phyloP scores from a whole-genome alignment of 2,888 invertebrate species.

The Ommatoiulus sabulosus region DNA sequence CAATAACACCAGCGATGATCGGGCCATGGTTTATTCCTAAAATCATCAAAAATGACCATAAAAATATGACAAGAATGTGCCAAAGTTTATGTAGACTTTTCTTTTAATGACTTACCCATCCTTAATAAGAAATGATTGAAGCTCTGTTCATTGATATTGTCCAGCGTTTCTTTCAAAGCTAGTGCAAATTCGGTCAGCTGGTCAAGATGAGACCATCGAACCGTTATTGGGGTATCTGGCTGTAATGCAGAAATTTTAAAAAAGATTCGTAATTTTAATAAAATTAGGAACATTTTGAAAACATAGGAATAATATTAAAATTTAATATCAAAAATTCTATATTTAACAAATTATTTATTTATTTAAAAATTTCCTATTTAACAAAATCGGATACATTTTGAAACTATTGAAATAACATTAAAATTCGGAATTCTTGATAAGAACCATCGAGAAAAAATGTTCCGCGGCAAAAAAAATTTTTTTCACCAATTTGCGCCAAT shows the following conservation, averaged over 20 bases:
- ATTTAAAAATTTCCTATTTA: too few species aligned
- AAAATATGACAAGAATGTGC: not conserved
- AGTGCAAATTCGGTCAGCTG: conserved; percentile 90
- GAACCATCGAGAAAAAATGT: too few species aligned
- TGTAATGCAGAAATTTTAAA: not conserved
- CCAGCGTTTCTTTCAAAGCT: conserved; percentile 88
- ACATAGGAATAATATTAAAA: too few species aligned
- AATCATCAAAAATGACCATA: conserved; percentile 36
- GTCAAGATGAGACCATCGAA: conserved; percentile 86
- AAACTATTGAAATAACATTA: too few species aligned
- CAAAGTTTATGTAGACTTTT: not conserved
- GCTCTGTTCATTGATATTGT: conserved; percentile 92
- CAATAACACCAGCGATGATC: conserved; percentile 95
- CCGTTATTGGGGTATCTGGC: conserved; percentile 78
- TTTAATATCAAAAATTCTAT: too few species aligned
- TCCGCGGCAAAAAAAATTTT: too few species aligned
- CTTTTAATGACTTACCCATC: conserved; percentile 73
- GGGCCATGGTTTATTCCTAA: conserved; percentile 92
- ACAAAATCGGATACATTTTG: too few species aligned
- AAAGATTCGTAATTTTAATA: too few species aligned
- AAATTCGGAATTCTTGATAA: too few species aligned
- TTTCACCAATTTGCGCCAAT: too few species aligned
- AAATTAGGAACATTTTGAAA: too few species aligned
- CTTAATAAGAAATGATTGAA: conserved; percentile 95
- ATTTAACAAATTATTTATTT: too few species aligned